A percentile compares a stretch with the other conserved stretches of the same genome.
phyloP scores from a whole-genome alignment of 1,140 invertebrate species.

The Caenorhabditis remanei region DNA sequence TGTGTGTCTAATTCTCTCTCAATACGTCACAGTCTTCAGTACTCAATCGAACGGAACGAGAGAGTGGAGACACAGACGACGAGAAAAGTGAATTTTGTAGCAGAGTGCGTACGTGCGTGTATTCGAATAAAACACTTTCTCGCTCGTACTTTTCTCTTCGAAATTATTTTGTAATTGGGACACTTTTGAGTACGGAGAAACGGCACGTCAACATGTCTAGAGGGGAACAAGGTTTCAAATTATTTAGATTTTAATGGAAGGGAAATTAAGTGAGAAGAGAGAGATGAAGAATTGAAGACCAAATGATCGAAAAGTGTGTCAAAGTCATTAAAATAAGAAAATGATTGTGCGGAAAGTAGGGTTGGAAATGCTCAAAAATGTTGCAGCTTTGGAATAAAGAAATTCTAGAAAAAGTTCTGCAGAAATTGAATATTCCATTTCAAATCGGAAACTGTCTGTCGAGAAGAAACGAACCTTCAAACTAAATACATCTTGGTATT shows the following conservation, averaged over 20 bases:
- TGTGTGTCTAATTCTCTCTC: too few relatives aligned
- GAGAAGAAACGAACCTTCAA: too few relatives aligned
- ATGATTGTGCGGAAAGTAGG: too few relatives aligned
- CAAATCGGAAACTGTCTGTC: too few relatives aligned
- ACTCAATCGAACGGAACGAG: not conserved
- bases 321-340: too few relatives aligned
- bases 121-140: not conserved
- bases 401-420: too few relatives aligned
- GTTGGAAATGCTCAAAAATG: too few relatives aligned
- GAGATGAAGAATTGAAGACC: not conserved
- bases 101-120: not conserved
- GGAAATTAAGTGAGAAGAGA: not conserved
- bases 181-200: not conserved
- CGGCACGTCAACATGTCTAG: not conserved
- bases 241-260: not conserved
- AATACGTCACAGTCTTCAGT: too few relatives aligned
- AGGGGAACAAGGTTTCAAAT: not conserved
- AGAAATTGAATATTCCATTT: too few relatives aligned
- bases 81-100: conserved; percentile 45
- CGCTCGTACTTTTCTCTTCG: not conserved
- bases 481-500: too few relatives aligned
- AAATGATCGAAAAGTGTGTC: not conserved
- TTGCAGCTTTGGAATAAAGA: too few relatives aligned
- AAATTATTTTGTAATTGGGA: conserved; percentile 3
- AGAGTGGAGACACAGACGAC: conserved; percentile 7